Evolutionary conservation across 2,888 invertebrate genomes (phyloP).

Genomic region (Eupithecia pulchellata): DNA sequence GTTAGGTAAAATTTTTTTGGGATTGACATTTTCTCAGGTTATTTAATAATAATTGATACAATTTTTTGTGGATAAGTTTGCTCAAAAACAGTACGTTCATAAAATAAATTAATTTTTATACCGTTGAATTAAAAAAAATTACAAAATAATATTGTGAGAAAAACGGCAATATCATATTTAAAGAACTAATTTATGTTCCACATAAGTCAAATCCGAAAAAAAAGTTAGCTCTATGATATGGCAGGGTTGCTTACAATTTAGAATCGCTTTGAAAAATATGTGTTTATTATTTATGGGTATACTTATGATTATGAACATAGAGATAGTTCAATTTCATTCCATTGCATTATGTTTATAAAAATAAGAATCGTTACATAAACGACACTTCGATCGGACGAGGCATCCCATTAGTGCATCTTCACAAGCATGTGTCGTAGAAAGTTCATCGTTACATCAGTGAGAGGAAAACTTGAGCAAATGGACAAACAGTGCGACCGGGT

Average conservation of each 20-base stretch:
- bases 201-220: too few relatives aligned
- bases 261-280: neutral
- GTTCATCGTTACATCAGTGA: conserved; percentile 49
- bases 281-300: too few relatives aligned
- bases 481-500: conserved; percentile 51
- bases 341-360: conserved; percentile 10
- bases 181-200: too few relatives aligned
- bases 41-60: too few relatives aligned
- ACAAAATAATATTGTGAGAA: too few relatives aligned
- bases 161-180: too few relatives aligned
- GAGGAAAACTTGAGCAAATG: conserved; percentile 48
- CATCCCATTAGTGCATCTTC: conserved; percentile 43
- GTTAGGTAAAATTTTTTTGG: too few relatives aligned
- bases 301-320: neutral
- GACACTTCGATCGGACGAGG: conserved; percentile 23
- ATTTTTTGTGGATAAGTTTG: too few relatives aligned
- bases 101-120: too few relatives aligned
- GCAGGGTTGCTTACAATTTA: neutral
- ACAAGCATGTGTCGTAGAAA: conserved; percentile 46
- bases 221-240: neutral
- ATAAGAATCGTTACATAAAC: conserved; percentile 37
- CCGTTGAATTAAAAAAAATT: too few relatives aligned
- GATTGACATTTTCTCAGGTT: too few relatives aligned
- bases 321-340: neutral
- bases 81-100: too few relatives aligned